Base-by-base conservation (phyloP, 2,797 vertebrate genomes). In the Brachyrhaphis roseni region DNA sequence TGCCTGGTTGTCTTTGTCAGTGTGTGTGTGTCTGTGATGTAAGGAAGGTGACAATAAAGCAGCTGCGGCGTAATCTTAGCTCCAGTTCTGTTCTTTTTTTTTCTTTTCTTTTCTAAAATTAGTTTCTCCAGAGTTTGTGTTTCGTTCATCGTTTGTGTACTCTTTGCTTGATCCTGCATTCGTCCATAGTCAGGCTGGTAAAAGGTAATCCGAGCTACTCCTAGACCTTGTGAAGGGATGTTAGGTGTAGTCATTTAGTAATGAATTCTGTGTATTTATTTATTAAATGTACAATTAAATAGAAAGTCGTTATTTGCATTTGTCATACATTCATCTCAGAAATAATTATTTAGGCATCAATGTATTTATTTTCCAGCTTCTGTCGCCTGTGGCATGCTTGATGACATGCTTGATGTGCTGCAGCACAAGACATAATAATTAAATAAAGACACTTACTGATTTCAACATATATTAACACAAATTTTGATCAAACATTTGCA, bases 121-220 rank as follows among this genome's bases (percentile, higher is more conserved):
- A 31, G 0, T 13, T 28, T 55, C 8, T 18, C n/a, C 31, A 34
- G 0, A 39, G 68, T 39, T 74, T 77, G 72, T 20, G 6, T 43
- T 41, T 26, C 12, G 6, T 51, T 45, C 36, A 36, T 34, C 62
- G 18, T 64, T 43, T 76, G 12, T 55, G 49, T n/a, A 0, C 5
- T 13, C 26, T 39, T 39, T 55, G 46, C 53, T 23, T 71, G 36
- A 5, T 20, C 28, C 46, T 51, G 72, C 34, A 13, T 36, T 72
- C 4, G 5, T 49, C n/a, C 3, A 12, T 45, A 47, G 72, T 49
- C 18, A 73, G 46, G 16, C 47, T 36, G 72, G 34, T 36, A 13
- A 53, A 51, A 74, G 72, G 46, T 39, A 51, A 49, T 71, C 41
- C 28, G 18, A 71, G 41, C 26, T 8, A 5, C 23, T 8, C 4